Base-by-base conservation (phyloP, 2,113 vertebrate species). In the Penelope pileata region DNA sequence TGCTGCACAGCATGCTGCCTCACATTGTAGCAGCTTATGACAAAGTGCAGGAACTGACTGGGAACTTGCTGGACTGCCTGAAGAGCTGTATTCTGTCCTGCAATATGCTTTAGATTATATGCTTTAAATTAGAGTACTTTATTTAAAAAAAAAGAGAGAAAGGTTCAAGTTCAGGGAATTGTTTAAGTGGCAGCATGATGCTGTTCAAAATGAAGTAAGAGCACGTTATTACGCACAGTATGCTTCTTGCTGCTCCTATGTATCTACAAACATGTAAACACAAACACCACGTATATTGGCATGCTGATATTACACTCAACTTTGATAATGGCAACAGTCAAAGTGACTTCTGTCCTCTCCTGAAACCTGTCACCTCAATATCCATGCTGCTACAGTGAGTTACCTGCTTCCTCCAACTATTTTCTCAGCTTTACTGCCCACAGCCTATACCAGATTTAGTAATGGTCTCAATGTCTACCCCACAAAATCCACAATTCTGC, bases 251-350 rank as follows among this genome's bases (percentile, higher is more conserved):
- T 48, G 36, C 34, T 38, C 24, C 23, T 16, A 42, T 9, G 5
- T 4, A 48, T 4, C 30, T 1, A 34, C 6, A 62, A 11, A 43
- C 7, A 23, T 0, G 0, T 7, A n/a, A 48, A 38, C 16, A 12
- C 29, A 19, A 32, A 34, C 4, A 17, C 5, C 18, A 26, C 12
- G 9, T 21, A 12, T 1, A 76, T 48, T 16, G 72, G 58, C 29
- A 45, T 5, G 24, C 30, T 2, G 2, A 21, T 68, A 66, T 36
- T 77, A 40, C 42, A 42, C 23, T 21, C 13, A 77, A 51, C 21
- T 62, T 48, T n/a, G 32, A 6, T 14, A 72, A 68, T 0, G 15
- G 24, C 47, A 67, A 40, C 29, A 43, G 70, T 10, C 29, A 63
- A 85, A 45, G 3, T 11, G 29, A 29, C 30, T 58, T 62, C 24